Conservation (phyloP, 2,888 invertebrate genomes). For the Synergus japonicus region DNA sequence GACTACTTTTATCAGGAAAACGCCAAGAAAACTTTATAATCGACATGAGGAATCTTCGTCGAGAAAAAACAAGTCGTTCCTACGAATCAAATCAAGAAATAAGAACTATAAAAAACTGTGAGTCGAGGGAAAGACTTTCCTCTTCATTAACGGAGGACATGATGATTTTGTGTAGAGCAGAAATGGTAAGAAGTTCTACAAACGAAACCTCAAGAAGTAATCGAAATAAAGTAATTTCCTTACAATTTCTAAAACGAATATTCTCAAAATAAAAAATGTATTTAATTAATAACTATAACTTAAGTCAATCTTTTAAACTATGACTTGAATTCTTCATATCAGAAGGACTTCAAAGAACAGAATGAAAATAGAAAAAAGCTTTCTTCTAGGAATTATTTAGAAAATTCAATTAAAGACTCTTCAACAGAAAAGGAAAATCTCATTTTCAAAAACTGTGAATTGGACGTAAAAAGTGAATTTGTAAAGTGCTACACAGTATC, state of each 20-base stretch:
- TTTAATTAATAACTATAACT: too few species aligned
- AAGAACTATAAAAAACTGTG: constrained; percentile 40
- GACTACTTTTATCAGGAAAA: constrained; percentile 18
- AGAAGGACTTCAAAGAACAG: not conserved
- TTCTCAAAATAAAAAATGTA: not conserved
- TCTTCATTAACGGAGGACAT: not conserved
- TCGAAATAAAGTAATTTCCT: constrained; percentile 4
- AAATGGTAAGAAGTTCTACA: not conserved
- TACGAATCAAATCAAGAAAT: not conserved
- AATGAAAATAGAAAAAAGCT: not conserved
- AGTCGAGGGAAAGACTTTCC: constrained; percentile 29
- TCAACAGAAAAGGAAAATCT: constrained; percentile 17
- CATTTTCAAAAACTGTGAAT: not conserved
- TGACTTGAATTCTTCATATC: not conserved
- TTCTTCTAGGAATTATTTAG: not conserved
- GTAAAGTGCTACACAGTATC: constrained; percentile 19
- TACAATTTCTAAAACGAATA: not conserved
- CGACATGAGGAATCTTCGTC: constrained; percentile 35
- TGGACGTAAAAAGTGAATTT: constrained; percentile 11
- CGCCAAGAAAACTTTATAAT: constrained; percentile 21
- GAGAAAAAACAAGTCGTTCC: not conserved
- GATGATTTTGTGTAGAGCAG: not conserved
- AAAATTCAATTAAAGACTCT: not conserved
- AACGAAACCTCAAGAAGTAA: not conserved
- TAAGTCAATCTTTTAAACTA: not conserved